Percentiles rank a stretch among this genome's conserved stretches.
phyloP scores from a whole-genome alignment of 2,888 invertebrate genomes.

The Allophyes oxyacanthae region DNA sequence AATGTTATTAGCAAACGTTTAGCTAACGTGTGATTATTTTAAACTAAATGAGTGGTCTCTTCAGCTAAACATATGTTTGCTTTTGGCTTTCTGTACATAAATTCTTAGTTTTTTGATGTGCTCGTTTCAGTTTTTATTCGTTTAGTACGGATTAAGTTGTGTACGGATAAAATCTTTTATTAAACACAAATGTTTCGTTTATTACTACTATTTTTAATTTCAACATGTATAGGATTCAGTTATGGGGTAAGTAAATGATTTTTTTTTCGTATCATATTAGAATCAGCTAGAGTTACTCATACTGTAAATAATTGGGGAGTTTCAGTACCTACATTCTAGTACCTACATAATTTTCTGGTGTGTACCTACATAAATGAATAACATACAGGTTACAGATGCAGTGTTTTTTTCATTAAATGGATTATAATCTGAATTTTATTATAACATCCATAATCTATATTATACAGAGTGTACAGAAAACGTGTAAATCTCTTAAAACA shows the following conservation, averaged over 20 bases:
- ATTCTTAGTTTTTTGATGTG: conserved; percentile 28
- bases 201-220: conserved; percentile 26
- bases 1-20: conserved; percentile 38
- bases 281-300: no score
- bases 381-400: no score
- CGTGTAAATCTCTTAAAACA: no score
- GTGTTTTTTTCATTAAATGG: no score
- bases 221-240: conserved; percentile 11
- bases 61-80: conserved; percentile 36
- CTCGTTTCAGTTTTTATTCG: conserved; percentile 39
- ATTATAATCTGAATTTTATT: no score
- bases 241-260: conserved; percentile 38
- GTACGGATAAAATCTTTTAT: background rate
- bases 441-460: no score
- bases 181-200: conserved; percentile 34
- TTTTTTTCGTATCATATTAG: no score
- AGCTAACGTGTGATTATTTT: conserved; percentile 35
- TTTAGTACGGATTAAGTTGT: conserved; percentile 21
- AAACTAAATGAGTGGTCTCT: conserved; percentile 42
- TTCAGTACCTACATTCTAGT: no score
- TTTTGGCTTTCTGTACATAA: conserved; percentile 44
- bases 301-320: no score
- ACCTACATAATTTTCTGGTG: no score
- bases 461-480: no score
- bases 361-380: no score